These are phyloP conservation scores for Danio tinwini DNA, from an alignment of 2,797 vertebrate species.

Conservation along the genomic window DNA sequence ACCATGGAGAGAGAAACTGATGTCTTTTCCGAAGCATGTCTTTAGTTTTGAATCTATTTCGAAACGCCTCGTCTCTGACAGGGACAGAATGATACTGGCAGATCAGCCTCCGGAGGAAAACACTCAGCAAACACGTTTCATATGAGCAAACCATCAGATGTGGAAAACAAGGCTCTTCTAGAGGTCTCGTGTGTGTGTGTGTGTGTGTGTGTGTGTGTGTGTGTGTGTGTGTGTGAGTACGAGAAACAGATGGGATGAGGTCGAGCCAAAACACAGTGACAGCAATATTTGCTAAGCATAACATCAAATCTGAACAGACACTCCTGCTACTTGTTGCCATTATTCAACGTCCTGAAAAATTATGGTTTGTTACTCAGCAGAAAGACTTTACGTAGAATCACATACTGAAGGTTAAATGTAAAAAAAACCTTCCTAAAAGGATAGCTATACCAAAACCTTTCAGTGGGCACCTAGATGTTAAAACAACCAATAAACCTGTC, in stretches of 20 bases:
- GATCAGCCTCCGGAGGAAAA: conserved; percentile 12
- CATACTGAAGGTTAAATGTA: too few species aligned
- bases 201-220: too few species aligned
- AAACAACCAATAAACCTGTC: too few species aligned
- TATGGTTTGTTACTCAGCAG: not conserved
- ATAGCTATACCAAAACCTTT: too few species aligned
- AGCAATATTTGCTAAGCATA: conserved; percentile 18
- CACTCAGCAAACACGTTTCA: conserved; percentile 3
- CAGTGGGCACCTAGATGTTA: too few species aligned
- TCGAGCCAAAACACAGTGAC: not conserved
- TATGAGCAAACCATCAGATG: conserved; percentile 19
- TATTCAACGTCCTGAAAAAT: not conserved
- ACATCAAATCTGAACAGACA: conserved; percentile 11
- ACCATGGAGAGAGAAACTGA: conserved; percentile 13
- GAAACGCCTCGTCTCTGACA: conserved; percentile 2
- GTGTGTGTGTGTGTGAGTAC: not conserved
- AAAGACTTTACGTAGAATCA: not conserved
- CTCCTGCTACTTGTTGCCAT: not conserved
- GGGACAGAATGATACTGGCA: not conserved
- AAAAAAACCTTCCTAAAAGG: too few species aligned
- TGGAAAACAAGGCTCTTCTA: not conserved
- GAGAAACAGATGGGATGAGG: conserved; percentile 24
- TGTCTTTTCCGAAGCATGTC: conserved; percentile 8
- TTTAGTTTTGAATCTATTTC: conserved; percentile 19
- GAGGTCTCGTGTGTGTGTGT: not conserved